Evolutionary conservation across 1,140 invertebrate genomes (phyloP).

Genomic region (Panonychus citri): DNA sequence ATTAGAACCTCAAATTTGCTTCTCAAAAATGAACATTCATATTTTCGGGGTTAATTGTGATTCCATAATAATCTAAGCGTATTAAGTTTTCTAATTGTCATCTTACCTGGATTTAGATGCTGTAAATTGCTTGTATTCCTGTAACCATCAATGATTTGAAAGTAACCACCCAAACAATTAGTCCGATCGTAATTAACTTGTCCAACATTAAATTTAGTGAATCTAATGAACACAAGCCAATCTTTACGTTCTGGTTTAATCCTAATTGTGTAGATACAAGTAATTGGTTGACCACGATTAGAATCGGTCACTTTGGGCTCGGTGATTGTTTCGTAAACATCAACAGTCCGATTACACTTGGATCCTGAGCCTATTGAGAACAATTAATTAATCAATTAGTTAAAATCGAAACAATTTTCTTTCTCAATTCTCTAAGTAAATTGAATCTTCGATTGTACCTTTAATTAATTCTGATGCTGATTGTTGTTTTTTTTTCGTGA

Average conservation of each 20-base stretch:
- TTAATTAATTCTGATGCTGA: not conserved
- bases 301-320: conserved; percentile 55
- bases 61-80: too few species aligned
- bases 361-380: not conserved
- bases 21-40: not conserved
- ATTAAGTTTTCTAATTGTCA: not conserved
- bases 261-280: conserved; percentile 65
- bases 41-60: not conserved
- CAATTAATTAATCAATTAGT: too few species aligned
- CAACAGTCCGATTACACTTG: conserved; percentile 73
- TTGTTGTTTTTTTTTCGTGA: not conserved
- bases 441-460: too few species aligned
- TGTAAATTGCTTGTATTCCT: conserved; percentile 12
- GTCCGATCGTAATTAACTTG: conserved; percentile 9
- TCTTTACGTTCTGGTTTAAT: conserved; percentile 49
- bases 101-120: conserved; percentile 7
- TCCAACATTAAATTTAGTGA: conserved; percentile 14
- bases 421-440: too few species aligned
- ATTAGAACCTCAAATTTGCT: too few species aligned
- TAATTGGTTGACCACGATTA: conserved; percentile 53
- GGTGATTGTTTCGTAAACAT: conserved; percentile 67
- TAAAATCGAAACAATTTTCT: too few species aligned
- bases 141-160: conserved; percentile 17
- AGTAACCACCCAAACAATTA: conserved; percentile 14
- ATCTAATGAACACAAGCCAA: conserved; percentile 58